Base-by-base conservation (phyloP, 2,113 vertebrate species). In the Porphyrio hochstetteri region DNA sequence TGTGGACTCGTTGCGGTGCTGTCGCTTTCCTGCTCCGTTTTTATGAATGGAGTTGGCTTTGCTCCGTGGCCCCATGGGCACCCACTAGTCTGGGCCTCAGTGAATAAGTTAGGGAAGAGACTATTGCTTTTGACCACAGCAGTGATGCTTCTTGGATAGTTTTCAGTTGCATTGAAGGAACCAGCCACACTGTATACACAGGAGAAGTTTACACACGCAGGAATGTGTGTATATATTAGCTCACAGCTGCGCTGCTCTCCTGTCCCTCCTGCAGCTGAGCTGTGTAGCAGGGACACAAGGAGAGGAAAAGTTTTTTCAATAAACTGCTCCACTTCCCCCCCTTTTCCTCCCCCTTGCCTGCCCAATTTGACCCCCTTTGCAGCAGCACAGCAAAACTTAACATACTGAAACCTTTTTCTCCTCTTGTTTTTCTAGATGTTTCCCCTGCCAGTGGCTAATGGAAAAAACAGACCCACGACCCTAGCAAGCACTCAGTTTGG, bases 391-490 rank as follows among this genome's bases (percentile, higher is more conserved):
- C 69, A 68, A 94, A 94, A 63, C 86, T 46, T 70, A 89, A 95
- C 86, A 74, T 40, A 93, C 87, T 97, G 94, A 96, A 97, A 92
- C 95, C 57, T 91, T 88, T 88, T 92, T 88, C 89, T 82, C 70
- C 77, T 80, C 88, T 86, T 81, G 70, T 97, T 97, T 98, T 98
- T 97, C 88, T 98, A 99, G 99, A 99, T 99, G 99, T 99, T 99
- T 93, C 99, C 99, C 15, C 98, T 99, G 95, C 99, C 99, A 72
- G 99, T 99, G 95, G 98, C 99, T 96, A 99, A 99, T 64, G 99
- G 99, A 90, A 99, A 99, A 98, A 99, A 99, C 98, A 98, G 99
- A 96, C 99, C 99, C 48, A 98, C 99, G 86, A 99, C 99, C 53
- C 98, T 99, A 76, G 98, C 98, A 0, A 99, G 99, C 96, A 98